phyloP scores from a whole-genome alignment of 2,797 vertebrate genomes.

The Lates japonicus region DNA sequence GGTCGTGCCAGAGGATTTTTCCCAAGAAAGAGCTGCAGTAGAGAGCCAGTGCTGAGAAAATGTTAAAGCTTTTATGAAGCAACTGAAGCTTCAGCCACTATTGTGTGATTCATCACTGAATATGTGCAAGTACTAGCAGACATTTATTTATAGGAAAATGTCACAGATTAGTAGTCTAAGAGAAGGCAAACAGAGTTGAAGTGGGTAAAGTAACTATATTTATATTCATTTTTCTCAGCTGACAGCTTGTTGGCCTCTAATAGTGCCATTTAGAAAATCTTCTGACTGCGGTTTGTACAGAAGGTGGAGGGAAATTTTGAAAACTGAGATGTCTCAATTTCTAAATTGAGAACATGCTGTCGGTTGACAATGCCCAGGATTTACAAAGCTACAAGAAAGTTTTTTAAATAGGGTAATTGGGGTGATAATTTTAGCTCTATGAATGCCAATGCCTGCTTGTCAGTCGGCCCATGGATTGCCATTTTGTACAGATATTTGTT shows the following conservation, averaged over 20 bases:
- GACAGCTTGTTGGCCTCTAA: slow-evolving; percentile 34
- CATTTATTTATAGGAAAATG: slow-evolving; percentile 45
- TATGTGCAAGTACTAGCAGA: slow-evolving; percentile 12
- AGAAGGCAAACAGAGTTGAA: slow-evolving; percentile 29
- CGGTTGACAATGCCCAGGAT: background rate
- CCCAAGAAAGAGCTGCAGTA: slow-evolving; percentile 8
- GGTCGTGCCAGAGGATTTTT: slow-evolving; percentile 18
- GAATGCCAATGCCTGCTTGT: background rate
- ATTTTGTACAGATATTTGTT: background rate
- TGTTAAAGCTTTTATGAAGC: slow-evolving; percentile 35
- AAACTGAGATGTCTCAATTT: slow-evolving; percentile 32
- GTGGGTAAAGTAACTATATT: slow-evolving; percentile 32
- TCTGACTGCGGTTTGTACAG: slow-evolving; percentile 31
- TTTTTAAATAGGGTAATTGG: slow-evolving; percentile 2
- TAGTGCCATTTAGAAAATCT: slow-evolving; percentile 26
- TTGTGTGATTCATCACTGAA: slow-evolving; percentile 42
- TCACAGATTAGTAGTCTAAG: slow-evolving; percentile 26
- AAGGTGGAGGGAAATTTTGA: slow-evolving; percentile 28
- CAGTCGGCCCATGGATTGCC: background rate
- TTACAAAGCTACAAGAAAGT: slow-evolving; percentile 16
- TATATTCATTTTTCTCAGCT: slow-evolving; percentile 32
- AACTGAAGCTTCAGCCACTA: slow-evolving; percentile 20
- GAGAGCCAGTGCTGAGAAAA: slow-evolving; percentile 16
- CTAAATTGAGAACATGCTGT: slow-evolving; percentile 6
- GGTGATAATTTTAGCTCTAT: background rate